Evolutionary conservation across 2,888 invertebrate genomes (phyloP).

Genomic region (Julus scandinavius): DNA sequence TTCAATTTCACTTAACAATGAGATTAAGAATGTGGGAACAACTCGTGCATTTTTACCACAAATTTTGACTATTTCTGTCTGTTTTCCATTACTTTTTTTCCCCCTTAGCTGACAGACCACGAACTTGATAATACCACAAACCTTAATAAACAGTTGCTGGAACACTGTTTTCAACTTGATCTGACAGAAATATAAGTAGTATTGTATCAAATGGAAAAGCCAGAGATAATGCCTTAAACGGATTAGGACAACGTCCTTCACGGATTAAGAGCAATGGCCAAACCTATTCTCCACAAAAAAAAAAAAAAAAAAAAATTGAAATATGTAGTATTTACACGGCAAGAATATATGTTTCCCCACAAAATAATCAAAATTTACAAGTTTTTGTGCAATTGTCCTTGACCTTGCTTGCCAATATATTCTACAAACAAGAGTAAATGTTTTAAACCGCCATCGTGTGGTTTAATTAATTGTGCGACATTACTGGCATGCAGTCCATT

Average conservation of each 20-base stretch:
- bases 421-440: no score
- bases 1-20: not conserved
- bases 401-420: no score
- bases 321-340: no score
- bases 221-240: not conserved
- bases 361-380: no score
- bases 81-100: not conserved
- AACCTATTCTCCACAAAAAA: not conserved
- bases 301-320: no score
- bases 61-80: not conserved
- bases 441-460: no score
- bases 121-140: not conserved
- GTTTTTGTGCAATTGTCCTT: no score
- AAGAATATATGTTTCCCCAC: no score
- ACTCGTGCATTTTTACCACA: not conserved
- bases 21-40: not conserved
- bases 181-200: not conserved
- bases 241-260: constrained; percentile 18
- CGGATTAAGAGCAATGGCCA: not conserved
- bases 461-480: no score
- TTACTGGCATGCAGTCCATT: no score
- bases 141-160: not conserved
- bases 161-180: not conserved
- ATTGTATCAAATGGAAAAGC: not conserved
- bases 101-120: not conserved